Conservation (phyloP, 1,140 invertebrate species). For the Yoshiicerus persimilis region DNA sequence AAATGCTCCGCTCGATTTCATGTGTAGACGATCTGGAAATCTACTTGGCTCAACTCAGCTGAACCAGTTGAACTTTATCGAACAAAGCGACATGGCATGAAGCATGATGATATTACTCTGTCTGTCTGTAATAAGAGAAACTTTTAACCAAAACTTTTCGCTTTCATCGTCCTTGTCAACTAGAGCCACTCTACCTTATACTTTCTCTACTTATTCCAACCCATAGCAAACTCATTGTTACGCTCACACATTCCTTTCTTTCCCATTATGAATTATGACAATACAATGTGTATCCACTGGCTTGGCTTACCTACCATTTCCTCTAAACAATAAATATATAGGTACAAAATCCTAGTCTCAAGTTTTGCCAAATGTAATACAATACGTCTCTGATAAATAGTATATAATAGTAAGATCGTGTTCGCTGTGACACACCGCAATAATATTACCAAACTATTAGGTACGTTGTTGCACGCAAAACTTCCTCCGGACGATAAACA, state of each 20-base stretch:
- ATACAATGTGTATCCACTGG: neutral
- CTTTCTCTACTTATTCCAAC: neutral
- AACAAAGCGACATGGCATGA: neutral
- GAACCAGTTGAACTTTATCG: neutral
- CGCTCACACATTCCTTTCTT: neutral
- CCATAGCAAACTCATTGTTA: neutral
- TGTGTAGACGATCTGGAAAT: neutral
- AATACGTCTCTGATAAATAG: too few relatives aligned
- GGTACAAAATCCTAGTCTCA: neutral
- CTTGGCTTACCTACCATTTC: neutral
- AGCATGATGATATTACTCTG: neutral
- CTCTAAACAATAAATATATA: neutral
- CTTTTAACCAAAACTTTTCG: neutral
- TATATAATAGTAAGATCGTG: too few relatives aligned
- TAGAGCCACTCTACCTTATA: neutral
- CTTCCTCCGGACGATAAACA: too few relatives aligned
- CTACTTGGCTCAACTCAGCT: neutral
- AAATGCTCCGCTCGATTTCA: neutral
- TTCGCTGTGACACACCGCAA: too few relatives aligned
- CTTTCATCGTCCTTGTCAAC: neutral
- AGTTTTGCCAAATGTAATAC: too few relatives aligned
- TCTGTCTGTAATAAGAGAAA: neutral
- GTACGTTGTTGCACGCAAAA: too few relatives aligned
- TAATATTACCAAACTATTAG: too few relatives aligned
- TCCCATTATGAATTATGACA: neutral